Base-by-base conservation (phyloP, 2,113 vertebrate genomes). In the Chaenocephalus aceratus region DNA sequence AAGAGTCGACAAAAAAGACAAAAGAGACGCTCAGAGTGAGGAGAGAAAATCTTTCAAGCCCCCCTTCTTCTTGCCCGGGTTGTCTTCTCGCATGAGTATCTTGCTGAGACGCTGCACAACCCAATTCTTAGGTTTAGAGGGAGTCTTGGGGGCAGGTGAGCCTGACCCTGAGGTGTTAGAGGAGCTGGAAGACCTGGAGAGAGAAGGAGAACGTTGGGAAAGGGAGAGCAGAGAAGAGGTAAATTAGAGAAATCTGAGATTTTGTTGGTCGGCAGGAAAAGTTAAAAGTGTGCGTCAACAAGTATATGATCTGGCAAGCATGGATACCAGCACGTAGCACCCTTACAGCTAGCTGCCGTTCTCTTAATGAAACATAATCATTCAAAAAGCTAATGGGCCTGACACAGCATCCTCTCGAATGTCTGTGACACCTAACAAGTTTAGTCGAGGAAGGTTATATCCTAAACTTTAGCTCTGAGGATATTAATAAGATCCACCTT, bases 31-130 rank as follows among this genome's bases (percentile, higher is more conserved):
- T 96, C 94, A 97, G 75, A 99, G 95, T 64, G 95, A 97, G 75
- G 93, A 96, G 8, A 99, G 93, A 88, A 99, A 99, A 83, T 95
- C 95, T 93, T 96, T 96, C 79, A 99, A 94, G 72, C 96, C 94
- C 49, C 94, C 85, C 66, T 95, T 96, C 87, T 96, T 94, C 69
- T 44, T 95, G 75, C 92, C 89, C 66, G 94, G 90, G 66, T 88
- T 94, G 84, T 96, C 94, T 80, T 96, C 96, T 71, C 95, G 89
- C 88, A 89, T 88, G 36, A 99, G 96, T 26, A 99, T 92, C 90
- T 94, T 94, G 94, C 96, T 97, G 78, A 99, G 95, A 57, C 96
- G 96, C 72, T 95, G 96, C 69, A 97, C 96, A 15, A 96, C 92
- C 77, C 95, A 97, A 77, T 95, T 97, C 88, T 95, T 94, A 34